Evolutionary conservation across 2,888 invertebrate genomes (phyloP).

Genomic region (Brachylomia viminalis): DNA sequence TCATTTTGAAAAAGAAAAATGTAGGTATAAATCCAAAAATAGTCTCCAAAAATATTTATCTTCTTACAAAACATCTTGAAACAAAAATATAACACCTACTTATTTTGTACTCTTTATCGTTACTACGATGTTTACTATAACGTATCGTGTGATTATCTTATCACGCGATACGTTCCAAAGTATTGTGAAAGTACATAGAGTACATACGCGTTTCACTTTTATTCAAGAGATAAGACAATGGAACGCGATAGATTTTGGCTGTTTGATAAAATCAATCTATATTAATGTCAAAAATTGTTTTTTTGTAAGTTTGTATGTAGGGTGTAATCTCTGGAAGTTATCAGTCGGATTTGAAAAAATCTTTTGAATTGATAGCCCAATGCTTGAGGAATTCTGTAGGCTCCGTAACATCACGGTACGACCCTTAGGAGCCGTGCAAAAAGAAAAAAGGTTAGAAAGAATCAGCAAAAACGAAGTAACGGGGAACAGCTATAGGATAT

Average conservation of each 20-base stretch:
- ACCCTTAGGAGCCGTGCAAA: not conserved
- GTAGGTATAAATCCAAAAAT: constrained; percentile 19
- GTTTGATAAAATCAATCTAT: constrained; percentile 49
- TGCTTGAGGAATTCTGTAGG: not conserved
- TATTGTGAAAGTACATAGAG: constrained; percentile 67
- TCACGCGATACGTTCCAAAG: constrained; percentile 60
- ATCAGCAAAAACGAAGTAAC: not conserved
- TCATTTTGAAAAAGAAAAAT: not conserved
- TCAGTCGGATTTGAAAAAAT: not conserved
- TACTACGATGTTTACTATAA: constrained; percentile 86
- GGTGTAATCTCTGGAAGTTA: not conserved
- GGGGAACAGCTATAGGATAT: no score
- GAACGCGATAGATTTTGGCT: constrained; percentile 49
- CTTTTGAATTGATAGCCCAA: not conserved
- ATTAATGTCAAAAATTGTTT: not conserved
- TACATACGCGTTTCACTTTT: constrained; percentile 68
- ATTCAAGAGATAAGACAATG: constrained; percentile 48
- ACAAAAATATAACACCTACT: constrained; percentile 68
- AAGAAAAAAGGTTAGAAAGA: not conserved
- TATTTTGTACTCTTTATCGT: constrained; percentile 67
- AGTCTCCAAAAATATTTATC: constrained; percentile 40
- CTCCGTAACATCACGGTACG: not conserved
- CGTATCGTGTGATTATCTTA: constrained; percentile 61
- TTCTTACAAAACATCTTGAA: constrained; percentile 37
- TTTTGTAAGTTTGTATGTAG: not conserved